Percentiles rank a stretch among this genome's conserved stretches.
phyloP scores from a whole-genome alignment of 2,113 vertebrate species.

The Fukomys damarensis region DNA sequence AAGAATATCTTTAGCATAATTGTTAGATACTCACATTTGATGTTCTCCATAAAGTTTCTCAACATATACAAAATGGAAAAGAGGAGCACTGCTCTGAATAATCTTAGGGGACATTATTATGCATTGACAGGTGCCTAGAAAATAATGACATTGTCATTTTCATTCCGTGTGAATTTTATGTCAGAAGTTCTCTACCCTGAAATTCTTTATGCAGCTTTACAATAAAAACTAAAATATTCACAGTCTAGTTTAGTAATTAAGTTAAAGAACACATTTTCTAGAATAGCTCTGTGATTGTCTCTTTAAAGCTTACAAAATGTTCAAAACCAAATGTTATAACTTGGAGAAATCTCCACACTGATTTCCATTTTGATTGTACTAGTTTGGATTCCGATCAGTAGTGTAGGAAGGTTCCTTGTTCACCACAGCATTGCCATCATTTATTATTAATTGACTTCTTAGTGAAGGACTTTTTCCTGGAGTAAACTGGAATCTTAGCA shows the following conservation, averaged over 20 bases:
- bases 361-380: background rate
- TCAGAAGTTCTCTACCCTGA: background rate
- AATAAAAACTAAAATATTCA: conserved; percentile 41
- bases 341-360: background rate
- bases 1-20: background rate
- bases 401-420: background rate
- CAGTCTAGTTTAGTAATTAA: background rate
- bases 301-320: background rate
- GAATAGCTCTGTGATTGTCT: background rate
- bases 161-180: conserved; percentile 31
- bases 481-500: background rate
- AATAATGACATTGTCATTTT: background rate
- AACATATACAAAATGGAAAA: background rate
- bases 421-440: background rate
- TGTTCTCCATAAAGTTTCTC: background rate
- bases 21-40: background rate
- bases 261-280: background rate
- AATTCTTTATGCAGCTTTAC: conserved; percentile 31
- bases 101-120: conserved; percentile 28
- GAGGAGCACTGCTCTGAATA: background rate
- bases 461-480: background rate
- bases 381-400: background rate
- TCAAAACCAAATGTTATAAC: background rate
- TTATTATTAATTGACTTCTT: background rate
- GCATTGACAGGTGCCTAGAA: conserved; percentile 34